phyloP scores from a whole-genome alignment of 1,140 invertebrate species.

The Campoletis sonorensis region DNA sequence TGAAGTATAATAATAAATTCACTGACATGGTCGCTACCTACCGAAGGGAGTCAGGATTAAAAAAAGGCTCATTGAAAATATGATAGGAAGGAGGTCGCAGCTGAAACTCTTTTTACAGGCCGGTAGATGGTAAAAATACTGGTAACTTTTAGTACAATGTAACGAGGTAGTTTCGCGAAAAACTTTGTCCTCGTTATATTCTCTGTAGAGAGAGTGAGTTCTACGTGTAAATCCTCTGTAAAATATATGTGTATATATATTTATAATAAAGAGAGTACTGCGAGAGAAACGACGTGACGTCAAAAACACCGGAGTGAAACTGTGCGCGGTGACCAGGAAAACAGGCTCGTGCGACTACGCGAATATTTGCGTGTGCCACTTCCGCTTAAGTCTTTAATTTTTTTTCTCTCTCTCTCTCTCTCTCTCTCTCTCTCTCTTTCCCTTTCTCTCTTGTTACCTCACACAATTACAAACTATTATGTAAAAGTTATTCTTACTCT shows the following conservation, averaged over 20 bases:
- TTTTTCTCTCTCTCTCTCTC: not conserved
- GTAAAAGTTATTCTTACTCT: constrained; percentile 41
- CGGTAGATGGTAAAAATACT: constrained; percentile 4
- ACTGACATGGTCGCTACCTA: too few species aligned
- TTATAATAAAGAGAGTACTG: not conserved
- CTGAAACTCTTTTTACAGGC: too few species aligned
- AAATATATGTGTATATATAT: not conserved
- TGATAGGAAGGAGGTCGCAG: constrained; percentile 6
- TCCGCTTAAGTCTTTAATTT: not conserved
- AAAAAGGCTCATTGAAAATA: constrained; percentile 19
- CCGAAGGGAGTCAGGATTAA: too few species aligned
- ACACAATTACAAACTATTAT: constrained; percentile 15
- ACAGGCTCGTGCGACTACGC: constrained; percentile 12
- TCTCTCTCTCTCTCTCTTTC: not conserved
- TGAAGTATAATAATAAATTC: too few species aligned
- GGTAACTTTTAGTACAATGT: constrained; percentile 5
- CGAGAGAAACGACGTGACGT: constrained; percentile 25
- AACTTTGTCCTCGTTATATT: constrained; percentile 28
- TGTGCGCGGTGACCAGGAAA: constrained; percentile 9
- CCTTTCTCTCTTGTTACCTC: constrained; percentile 4
- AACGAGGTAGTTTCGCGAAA: constrained; percentile 30
- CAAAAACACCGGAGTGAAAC: constrained; percentile 14
- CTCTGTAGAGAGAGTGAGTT: not conserved
- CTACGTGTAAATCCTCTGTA: too few species aligned
- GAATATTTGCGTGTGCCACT: constrained; percentile 2